phyloP scores from a whole-genome alignment of 2,888 invertebrate genomes.

The Eugnorisma glareosa region DNA sequence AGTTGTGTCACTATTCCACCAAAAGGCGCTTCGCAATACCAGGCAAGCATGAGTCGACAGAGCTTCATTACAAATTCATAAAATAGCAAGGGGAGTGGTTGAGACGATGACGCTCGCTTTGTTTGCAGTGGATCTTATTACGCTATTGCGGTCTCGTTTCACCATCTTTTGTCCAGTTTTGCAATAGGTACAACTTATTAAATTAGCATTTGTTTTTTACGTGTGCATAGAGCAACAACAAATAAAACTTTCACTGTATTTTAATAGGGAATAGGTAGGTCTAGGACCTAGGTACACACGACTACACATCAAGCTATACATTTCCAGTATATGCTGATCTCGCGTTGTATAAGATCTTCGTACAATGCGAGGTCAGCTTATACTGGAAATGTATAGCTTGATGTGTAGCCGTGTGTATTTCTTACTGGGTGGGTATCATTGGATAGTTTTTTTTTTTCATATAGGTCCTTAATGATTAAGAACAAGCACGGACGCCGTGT shows the following conservation, averaged over 20 bases:
- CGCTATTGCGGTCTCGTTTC: neutral
- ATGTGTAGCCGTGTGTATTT: too few relatives aligned
- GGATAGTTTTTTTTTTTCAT: neutral
- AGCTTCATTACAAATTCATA: constrained; percentile 14
- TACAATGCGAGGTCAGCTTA: too few relatives aligned
- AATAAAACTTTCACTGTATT: neutral
- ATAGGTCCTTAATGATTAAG: too few relatives aligned
- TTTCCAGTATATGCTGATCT: too few relatives aligned
- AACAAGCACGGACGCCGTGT: neutral
- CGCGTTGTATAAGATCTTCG: too few relatives aligned
- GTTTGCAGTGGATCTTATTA: constrained; percentile 25
- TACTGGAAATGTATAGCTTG: too few relatives aligned
- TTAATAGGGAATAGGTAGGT: too few relatives aligned
- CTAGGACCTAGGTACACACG: too few relatives aligned
- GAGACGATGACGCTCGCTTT: constrained; percentile 9
- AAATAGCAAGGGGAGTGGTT: constrained; percentile 19
- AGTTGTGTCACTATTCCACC: constrained; percentile 66
- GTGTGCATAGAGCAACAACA: neutral
- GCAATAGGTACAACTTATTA: neutral
- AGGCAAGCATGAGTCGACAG: constrained; percentile 53
- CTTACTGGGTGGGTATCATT: neutral
- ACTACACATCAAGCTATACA: too few relatives aligned
- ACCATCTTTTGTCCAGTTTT: neutral
- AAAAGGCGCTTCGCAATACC: constrained; percentile 63
- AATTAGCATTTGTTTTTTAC: neutral